These are phyloP conservation scores for Morelia viridis DNA, from an alignment of 2,797 vertebrate genomes.

Conservation along the genomic window DNA sequence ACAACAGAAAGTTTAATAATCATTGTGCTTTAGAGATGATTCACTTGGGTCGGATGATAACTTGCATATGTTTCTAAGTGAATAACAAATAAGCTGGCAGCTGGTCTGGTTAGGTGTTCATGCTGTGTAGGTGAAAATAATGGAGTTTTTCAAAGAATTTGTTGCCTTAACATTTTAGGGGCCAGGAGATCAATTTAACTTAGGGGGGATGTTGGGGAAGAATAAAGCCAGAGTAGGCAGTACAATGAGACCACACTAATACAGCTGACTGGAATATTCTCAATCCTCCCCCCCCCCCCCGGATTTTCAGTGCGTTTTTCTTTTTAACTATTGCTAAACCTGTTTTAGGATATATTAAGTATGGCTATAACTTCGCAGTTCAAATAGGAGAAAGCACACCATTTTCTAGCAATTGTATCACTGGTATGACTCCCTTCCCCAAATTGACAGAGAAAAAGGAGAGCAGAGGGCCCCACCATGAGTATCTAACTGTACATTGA, in stretches of 20 bases:
- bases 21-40: not conserved
- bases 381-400: not conserved
- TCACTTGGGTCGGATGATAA: not conserved
- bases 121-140: not conserved
- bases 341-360: not conserved
- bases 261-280: not conserved
- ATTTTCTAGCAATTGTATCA: not conserved
- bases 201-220: not conserved
- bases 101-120: not conserved
- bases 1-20: not conserved
- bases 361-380: not conserved
- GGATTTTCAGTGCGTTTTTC: not conserved
- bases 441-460: not conserved
- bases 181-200: not conserved
- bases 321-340: not conserved
- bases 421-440: not conserved
- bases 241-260: not conserved
- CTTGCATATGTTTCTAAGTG: not conserved
- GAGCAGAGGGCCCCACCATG: not conserved
- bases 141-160: not conserved
- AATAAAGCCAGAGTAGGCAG: not conserved
- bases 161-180: not conserved
- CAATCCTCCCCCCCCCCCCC: not conserved
- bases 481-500: not conserved
- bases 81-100: not conserved